Evolutionary conservation across 1,140 invertebrate genomes (phyloP), one percentile per base, ranked within the genome.

Genomic region (Pseudomyrmex dendroicus): DNA sequence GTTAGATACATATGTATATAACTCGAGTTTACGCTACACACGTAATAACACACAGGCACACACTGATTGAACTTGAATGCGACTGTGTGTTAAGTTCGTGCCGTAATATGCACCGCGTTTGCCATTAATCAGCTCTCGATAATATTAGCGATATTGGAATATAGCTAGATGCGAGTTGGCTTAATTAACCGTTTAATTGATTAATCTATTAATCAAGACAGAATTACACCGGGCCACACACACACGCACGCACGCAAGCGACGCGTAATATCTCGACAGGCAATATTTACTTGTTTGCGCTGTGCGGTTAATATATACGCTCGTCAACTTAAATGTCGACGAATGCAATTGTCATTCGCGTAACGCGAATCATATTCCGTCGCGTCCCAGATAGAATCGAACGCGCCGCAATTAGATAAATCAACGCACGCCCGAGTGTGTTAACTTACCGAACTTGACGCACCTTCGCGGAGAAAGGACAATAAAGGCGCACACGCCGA

Each of bases 161-260:
- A 63, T 59, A 52, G 13, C 50, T 52, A 52, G 50, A 61, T 25
- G n/a, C 46, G 17, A 15, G 50, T 15, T 12, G 66, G 54, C 50
- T 80, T 80, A 80, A 72, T 80, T 80, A 80, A 80, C 44, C 66
- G 66, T 66, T 80, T 70, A 80, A 80, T 80, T 61, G 76, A 80
- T 80, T 80, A 80, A 80, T 50, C 64, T 70, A 80, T 80, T 80
- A 80, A 80, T 80, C 76, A 80, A 70, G 66, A 59, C 54, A 70
- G 54, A 80, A 80, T 80, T 70, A 61, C 66, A 72, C 20, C 66
- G 35, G 35, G 35, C 35, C 35, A 35, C 35, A 7, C 35, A 35
- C 35, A 4, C 3, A 35, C 35, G 5, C 35, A 35, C 35, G 66
- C 10, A 59, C 44, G 54, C 35, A 15, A 59, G 44, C 66, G 56